Evolutionary conservation across 2,113 vertebrate genomes (phyloP).

Genomic region (Myotis brandtii): DNA sequence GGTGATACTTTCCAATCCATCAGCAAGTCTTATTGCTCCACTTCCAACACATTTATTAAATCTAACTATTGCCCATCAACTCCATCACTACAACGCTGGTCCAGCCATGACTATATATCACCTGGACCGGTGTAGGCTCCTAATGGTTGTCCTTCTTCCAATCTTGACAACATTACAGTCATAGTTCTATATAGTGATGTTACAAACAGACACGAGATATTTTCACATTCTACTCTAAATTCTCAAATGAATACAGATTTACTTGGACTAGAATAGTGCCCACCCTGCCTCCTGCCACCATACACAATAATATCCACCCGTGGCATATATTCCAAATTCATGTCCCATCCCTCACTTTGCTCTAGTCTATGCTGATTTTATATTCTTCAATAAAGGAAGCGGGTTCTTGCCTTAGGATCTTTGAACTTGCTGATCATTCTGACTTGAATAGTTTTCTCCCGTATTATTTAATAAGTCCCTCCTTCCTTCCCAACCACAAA

Average conservation of each 20-base stretch:
- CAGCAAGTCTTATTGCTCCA: neutral
- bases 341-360: neutral
- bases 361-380: neutral
- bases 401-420: neutral
- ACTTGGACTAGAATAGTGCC: neutral
- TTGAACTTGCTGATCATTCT: neutral
- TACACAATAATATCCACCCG: too few species aligned
- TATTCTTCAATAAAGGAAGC: neutral
- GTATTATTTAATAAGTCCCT: neutral
- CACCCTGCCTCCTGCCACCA: neutral
- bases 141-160: neutral
- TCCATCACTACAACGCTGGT: neutral
- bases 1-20: neutral
- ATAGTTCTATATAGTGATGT: neutral
- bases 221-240: neutral
- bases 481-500: neutral
- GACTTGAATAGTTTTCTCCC: neutral
- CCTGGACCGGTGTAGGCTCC: neutral
- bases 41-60: neutral
- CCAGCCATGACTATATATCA: too few species aligned
- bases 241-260: neutral
- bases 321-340: fast-evolving
- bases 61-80: neutral
- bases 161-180: neutral
- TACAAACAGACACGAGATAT: neutral